phyloP scores from a whole-genome alignment of 1,140 invertebrate genomes.

The Ruditapes philippinarum region DNA sequence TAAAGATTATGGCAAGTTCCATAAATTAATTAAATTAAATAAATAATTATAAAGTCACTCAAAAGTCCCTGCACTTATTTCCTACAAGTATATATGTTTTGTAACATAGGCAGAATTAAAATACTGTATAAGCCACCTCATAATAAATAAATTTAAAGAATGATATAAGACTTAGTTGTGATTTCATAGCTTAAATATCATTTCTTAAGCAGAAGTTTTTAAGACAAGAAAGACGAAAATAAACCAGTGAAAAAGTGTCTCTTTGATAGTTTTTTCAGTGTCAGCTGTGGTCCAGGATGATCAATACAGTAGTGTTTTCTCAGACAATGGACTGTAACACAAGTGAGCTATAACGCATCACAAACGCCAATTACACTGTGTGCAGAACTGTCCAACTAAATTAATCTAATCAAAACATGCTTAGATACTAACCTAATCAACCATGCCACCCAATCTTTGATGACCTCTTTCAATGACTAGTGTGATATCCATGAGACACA shows the following conservation, averaged over 20 bases:
- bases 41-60: too few relatives aligned
- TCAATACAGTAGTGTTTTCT: constrained; percentile 26
- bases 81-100: too few relatives aligned
- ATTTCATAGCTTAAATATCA: too few relatives aligned
- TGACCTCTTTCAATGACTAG: constrained; percentile 12
- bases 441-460: constrained; percentile 45
- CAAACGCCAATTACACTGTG: constrained; percentile 61
- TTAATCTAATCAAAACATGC: constrained; percentile 67
- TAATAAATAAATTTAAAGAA: too few relatives aligned
- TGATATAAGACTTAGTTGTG: too few relatives aligned
- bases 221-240: too few relatives aligned
- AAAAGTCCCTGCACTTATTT: too few relatives aligned
- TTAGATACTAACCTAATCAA: constrained; percentile 61
- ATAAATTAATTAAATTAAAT: too few relatives aligned
- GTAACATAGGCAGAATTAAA: too few relatives aligned
- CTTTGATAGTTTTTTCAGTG: constrained; percentile 32
- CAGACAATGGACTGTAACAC: constrained; percentile 24
- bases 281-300: not conserved
- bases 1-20: too few relatives aligned
- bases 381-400: constrained; percentile 56
- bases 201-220: too few relatives aligned
- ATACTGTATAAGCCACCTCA: too few relatives aligned
- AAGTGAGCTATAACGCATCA: constrained; percentile 48
- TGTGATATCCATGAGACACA: not conserved
- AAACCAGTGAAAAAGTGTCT: constrained; percentile 13